Conservation (phyloP, 2,888 invertebrate genomes). For the Lymantria dispar region DNA sequence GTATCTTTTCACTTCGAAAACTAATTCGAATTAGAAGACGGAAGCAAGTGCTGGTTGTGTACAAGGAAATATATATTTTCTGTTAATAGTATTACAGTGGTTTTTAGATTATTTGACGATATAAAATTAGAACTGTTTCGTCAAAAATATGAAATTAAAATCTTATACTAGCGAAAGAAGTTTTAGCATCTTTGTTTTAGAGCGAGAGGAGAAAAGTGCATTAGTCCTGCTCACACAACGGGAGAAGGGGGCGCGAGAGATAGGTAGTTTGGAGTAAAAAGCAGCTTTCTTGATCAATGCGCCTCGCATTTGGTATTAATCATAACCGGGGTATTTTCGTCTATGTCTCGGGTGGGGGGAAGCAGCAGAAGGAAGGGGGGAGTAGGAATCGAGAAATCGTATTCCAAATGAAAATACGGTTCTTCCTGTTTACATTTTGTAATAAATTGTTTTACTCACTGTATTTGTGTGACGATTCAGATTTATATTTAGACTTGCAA, state of each 20-base stretch:
- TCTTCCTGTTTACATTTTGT: slow-evolving; percentile 83
- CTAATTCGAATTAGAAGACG: slow-evolving; percentile 80
- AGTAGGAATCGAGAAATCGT: slow-evolving; percentile 65
- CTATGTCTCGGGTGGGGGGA: slow-evolving; percentile 52
- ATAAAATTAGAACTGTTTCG: slow-evolving; percentile 80
- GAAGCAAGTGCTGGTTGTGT: slow-evolving; percentile 61
- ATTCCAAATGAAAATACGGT: slow-evolving; percentile 82
- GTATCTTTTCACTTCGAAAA: slow-evolving; percentile 83
- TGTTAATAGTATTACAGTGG: slow-evolving; percentile 22
- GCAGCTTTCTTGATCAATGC: slow-evolving; percentile 82
- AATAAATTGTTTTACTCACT: slow-evolving; percentile 80
- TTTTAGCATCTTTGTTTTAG: slow-evolving; percentile 83
- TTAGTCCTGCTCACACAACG: slow-evolving; percentile 73
- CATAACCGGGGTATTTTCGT: slow-evolving; percentile 82
- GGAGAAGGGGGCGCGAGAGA: slow-evolving; percentile 57
- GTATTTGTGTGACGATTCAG: slow-evolving; percentile 57
- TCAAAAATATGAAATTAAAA: slow-evolving; percentile 83
- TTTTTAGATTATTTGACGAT: slow-evolving; percentile 20
- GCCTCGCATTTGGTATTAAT: slow-evolving; percentile 81
- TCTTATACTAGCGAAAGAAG: slow-evolving; percentile 83
- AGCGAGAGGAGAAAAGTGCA: slow-evolving; percentile 76
- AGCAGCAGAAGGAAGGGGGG: slow-evolving; percentile 42
- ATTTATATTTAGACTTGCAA: slow-evolving; percentile 53
- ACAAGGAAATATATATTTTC: slow-evolving; percentile 33
- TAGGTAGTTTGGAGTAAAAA: slow-evolving; percentile 82